Evolutionary conservation across 2,888 invertebrate genomes (phyloP), one percentile per base, ranked within the genome.

Genomic region (Embidobia sp.): DNA sequence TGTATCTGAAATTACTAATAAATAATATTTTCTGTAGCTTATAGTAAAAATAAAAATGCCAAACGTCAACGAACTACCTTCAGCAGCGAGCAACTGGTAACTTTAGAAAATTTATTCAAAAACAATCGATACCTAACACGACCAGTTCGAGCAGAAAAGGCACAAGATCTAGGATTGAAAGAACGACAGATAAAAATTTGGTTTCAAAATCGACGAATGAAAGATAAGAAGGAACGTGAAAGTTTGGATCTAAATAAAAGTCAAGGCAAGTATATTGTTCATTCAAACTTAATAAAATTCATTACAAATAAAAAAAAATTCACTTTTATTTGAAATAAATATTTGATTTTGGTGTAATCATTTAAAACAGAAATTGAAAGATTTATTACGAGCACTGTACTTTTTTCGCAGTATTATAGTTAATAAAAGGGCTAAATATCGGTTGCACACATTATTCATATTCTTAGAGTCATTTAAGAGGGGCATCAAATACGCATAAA

Each of bases 161-260:
- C 76, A 1, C 76, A 70, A 3, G 63, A 69, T 13, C 31, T 76
- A 1, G 69, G 59, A 2, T 13, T 70, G 1, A 69, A 76, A 11
- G 76, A 76, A 26, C 19, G 64, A 1, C 76, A 76, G n/a, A 76
- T 76, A 1, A 76, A 76, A 46, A 70, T 76, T 3, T 76, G 76
- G 76, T 76, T 76, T 31, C 76, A 76, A 40, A 76, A 76, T n/a
- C 22, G 76, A n/a, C 13, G 76, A 16, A 76, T 76, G 76, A 76
- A 76, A 22, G 64, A 66, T 8, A 76, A 76, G 13, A 76, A 70
- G 13, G 76, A 76, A 46, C 55, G 69, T 1, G 67, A 55, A 33
- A 29, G 10, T 11, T 13, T 70, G 40, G 70, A 76, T 7, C 63
- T 53, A 27, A 63, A 19, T 7, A 48, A 64, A 7, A 11, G 15